phyloP scores from a whole-genome alignment of 2,113 vertebrate species.

The Orientallactaga bullata region DNA sequence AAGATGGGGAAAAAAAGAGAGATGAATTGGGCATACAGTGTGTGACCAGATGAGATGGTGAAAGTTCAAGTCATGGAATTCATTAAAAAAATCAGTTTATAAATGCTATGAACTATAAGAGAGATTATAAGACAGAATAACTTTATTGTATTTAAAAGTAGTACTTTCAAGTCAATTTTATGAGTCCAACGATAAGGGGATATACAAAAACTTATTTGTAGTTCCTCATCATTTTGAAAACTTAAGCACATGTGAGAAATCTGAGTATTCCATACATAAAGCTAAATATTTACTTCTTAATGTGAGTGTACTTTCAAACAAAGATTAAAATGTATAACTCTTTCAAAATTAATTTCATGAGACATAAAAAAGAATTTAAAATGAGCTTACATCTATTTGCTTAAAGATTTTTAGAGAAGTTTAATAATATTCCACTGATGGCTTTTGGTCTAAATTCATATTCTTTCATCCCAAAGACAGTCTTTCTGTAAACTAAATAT shows the following conservation, averaged over 20 bases:
- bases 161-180: not conserved
- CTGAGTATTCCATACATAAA: not conserved
- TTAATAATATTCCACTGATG: not conserved
- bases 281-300: not conserved
- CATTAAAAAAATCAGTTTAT: not conserved
- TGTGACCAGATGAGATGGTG: not conserved
- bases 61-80: not conserved
- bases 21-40: not conserved
- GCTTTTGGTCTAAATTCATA: not conserved
- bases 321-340: not conserved
- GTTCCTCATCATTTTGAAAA: not conserved
- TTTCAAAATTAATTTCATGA: not conserved
- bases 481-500: not conserved
- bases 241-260: not conserved
- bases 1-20: not conserved
- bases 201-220: not conserved
- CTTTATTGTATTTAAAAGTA: not conserved
- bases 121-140: not conserved
- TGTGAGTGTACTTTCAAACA: not conserved
- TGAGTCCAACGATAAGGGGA: not conserved
- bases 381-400: not conserved
- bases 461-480: not conserved
- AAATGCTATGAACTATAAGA: not conserved
- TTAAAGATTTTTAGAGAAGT: not conserved
- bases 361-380: not conserved